Conservation (phyloP, 2,113 vertebrate genomes). For the Anseranas semipalmata region DNA sequence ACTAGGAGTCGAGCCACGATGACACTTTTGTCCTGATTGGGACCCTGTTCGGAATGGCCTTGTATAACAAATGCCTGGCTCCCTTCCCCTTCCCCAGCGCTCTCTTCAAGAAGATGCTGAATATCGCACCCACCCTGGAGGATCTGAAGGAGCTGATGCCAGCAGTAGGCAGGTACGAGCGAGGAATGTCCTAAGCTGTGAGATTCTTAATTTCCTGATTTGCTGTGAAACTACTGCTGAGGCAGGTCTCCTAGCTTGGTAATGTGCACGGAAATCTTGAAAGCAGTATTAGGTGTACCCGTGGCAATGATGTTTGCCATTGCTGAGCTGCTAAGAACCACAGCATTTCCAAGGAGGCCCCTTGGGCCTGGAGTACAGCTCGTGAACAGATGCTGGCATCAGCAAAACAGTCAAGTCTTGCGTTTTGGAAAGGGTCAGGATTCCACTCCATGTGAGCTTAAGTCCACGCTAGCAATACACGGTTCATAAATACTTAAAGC, state of each 20-base stretch:
- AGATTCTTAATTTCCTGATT: not conserved
- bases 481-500: not conserved
- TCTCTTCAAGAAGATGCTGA: conserved; percentile 74
- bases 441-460: not conserved
- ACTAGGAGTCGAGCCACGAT: not conserved
- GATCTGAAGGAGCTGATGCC: conserved; percentile 75
- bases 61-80: not conserved
- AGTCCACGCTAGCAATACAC: not conserved
- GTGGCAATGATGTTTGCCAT: rapidly evolving
- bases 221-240: rapidly evolving
- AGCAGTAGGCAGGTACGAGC: conserved; percentile 33
- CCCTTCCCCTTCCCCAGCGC: conserved; percentile 65
- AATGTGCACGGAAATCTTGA: not conserved
- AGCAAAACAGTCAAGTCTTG: not conserved
- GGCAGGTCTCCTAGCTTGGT: rapidly evolving
- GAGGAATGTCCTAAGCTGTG: not conserved
- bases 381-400: not conserved
- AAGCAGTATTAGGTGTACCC: rapidly evolving
- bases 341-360: not conserved
- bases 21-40: conserved; percentile 47
- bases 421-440: not conserved
- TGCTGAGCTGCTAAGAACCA: not conserved
- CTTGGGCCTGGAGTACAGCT: not conserved
- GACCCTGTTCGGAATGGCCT: conserved; percentile 65
- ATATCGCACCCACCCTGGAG: conserved; percentile 32